Conservation (phyloP, 2,113 vertebrate genomes). For the Austrofundulus limnaeus region DNA sequence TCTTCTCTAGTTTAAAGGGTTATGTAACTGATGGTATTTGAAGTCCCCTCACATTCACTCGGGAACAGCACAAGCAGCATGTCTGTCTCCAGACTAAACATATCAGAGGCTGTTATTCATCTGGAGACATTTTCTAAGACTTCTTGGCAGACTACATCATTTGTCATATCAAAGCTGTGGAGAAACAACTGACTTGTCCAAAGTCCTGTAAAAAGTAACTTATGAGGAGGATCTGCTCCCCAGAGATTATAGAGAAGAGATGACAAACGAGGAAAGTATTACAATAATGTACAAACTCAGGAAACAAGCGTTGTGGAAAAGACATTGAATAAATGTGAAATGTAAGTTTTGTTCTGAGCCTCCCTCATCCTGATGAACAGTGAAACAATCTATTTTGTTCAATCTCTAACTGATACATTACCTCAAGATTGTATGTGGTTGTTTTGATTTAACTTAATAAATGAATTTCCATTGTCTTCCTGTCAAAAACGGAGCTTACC, state of each 20-base stretch:
- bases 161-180: slow-evolving; percentile 1
- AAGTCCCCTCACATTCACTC: slow-evolving; percentile 11
- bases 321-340: slow-evolving; percentile 8
- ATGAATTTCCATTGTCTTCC: no score
- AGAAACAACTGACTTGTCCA: slow-evolving; percentile 15
- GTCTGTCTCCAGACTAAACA: slow-evolving; percentile 36
- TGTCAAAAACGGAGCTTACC: no score
- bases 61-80: slow-evolving; percentile 10
- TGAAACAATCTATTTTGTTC: slow-evolving; percentile 35
- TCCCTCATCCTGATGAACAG: slow-evolving; percentile 27
- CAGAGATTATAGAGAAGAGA: slow-evolving; percentile 30
- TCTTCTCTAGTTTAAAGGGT: neutral
- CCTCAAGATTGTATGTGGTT: no score
- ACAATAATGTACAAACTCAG: slow-evolving; percentile 16
- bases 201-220: slow-evolving; percentile 14
- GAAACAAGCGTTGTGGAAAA: slow-evolving; percentile 2
- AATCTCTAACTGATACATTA: no score
- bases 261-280: slow-evolving; percentile 32
- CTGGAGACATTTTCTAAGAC: slow-evolving; percentile 8
- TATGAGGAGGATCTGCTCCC: slow-evolving; percentile 11
- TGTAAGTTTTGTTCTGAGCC: slow-evolving; percentile 20
- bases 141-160: slow-evolving; percentile 13
- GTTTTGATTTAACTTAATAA: no score
- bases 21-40: slow-evolving; percentile 14
- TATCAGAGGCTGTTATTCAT: slow-evolving; percentile 24